Conservation (phyloP, 2,888 invertebrate species). For the Thera britannica region DNA sequence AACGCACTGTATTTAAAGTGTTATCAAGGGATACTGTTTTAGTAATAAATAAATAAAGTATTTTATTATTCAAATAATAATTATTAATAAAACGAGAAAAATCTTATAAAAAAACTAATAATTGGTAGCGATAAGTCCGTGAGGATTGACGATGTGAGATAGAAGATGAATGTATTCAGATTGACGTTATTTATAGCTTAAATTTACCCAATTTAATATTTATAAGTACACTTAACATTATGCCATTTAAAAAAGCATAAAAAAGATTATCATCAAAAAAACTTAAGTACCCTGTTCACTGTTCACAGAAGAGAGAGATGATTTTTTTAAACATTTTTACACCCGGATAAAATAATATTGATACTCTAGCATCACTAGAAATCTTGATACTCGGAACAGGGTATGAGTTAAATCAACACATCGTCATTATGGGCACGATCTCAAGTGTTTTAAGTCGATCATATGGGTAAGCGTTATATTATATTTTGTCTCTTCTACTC, state of each 20-base stretch:
- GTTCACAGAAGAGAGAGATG: background rate
- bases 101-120: slow-evolving; percentile 48
- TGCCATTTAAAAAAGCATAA: slow-evolving; percentile 17
- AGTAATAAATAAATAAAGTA: slow-evolving; percentile 42
- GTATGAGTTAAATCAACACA: slow-evolving; percentile 54
- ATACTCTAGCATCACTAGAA: background rate
- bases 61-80: slow-evolving; percentile 51
- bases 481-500: slow-evolving; percentile 13
- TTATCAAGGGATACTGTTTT: slow-evolving; percentile 42
- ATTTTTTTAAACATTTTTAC: background rate
- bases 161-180: slow-evolving; percentile 26
- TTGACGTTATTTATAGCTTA: slow-evolving; percentile 34
- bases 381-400: slow-evolving; percentile 5
- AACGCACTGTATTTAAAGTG: slow-evolving; percentile 35
- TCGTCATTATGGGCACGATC: slow-evolving; percentile 77
- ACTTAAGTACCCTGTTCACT: slow-evolving; percentile 13
- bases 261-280: slow-evolving; percentile 16
- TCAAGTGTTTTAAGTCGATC: slow-evolving; percentile 69
- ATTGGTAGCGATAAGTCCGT: slow-evolving; percentile 54
- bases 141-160: slow-evolving; percentile 52
- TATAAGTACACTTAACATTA: slow-evolving; percentile 21
- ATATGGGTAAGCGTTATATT: slow-evolving; percentile 13
- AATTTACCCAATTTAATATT: slow-evolving; percentile 27
- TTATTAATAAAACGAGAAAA: slow-evolving; percentile 53
- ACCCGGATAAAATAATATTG: background rate